Evolutionary conservation across 2,888 invertebrate species (phyloP).

Genomic region (Harmothoe impar): DNA sequence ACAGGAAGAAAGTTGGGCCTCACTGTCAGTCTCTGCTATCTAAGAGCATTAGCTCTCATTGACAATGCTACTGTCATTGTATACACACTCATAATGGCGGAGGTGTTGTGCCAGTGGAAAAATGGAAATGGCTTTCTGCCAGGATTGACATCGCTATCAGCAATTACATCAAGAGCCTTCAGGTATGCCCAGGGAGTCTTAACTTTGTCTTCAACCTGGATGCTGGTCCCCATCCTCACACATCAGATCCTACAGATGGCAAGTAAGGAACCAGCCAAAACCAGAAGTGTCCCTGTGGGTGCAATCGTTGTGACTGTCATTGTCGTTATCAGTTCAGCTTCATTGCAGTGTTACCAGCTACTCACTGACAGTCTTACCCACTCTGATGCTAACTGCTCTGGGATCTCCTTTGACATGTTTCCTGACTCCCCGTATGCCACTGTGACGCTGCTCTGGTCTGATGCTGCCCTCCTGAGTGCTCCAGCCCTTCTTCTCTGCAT

Average conservation of each 20-base stretch:
- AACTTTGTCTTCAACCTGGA: background rate
- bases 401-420: background rate
- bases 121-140: background rate
- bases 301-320: background rate
- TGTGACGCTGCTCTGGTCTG: background rate
- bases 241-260: background rate
- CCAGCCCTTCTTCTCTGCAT: background rate
- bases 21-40: background rate
- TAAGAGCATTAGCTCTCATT: background rate
- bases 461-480: background rate
- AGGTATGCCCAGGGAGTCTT: background rate
- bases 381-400: background rate
- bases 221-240: background rate
- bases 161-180: background rate
- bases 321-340: background rate
- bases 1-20: background rate
- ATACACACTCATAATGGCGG: background rate
- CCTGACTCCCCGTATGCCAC: background rate
- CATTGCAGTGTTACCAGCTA: background rate
- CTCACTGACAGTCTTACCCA: background rate
- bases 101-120: background rate
- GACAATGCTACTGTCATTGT: background rate
- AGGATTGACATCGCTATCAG: background rate
- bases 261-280: background rate
- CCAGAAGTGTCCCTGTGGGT: background rate